Evolutionary conservation across 2,113 vertebrate genomes (phyloP), one percentile per base, ranked within the genome.

Genomic region (Dipodomys ordii): DNA sequence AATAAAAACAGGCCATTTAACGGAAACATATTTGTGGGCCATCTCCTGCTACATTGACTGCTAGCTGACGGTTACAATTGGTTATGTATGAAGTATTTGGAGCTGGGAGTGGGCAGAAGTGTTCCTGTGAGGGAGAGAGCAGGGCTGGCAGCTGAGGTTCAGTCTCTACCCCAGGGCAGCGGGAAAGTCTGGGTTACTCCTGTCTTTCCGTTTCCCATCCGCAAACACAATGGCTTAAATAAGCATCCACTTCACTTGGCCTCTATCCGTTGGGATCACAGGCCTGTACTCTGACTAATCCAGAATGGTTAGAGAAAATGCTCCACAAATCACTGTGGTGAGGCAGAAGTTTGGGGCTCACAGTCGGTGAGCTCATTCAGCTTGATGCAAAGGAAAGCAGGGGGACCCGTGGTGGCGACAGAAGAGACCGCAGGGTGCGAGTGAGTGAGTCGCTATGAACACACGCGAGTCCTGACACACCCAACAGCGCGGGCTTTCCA

Each of bases 181-280:
- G 15, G 3, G 77, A 32, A n/a, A 64, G 22, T 39, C 44, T 2
- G 0, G 5, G 6, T 11, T 30, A 0, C 23, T 7, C 39, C 15
- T 7, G 0, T 3, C 23, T 22, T 27, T 1, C 76, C 12, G 23
- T 18, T n/a, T 23, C 3, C 46, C 3, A 20, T 76, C 62, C 4
- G 25, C 28, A 74, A 20, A 65, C 23, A 69, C 20, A 7, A 4
- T 2, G 15, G 18, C 7, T 32, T 23, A 13, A 16, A 72, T 10
- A 35, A 65, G 9, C 3, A 0, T 1, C 0, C 2, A 19, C n/a
- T 28, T 65, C 2, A 0, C 2, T 3, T 44, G 80, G 32, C n/a
- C 53, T n/a, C 3, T 32, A 62, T 19, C 25, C 60, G 0, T 0
- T 0, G 0, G 1, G 1, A 3, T 7, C 6, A 0, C 0, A 1